These are phyloP conservation scores for Formica selysi DNA, from an alignment of 1,140 invertebrate genomes.

Conservation along the genomic window DNA sequence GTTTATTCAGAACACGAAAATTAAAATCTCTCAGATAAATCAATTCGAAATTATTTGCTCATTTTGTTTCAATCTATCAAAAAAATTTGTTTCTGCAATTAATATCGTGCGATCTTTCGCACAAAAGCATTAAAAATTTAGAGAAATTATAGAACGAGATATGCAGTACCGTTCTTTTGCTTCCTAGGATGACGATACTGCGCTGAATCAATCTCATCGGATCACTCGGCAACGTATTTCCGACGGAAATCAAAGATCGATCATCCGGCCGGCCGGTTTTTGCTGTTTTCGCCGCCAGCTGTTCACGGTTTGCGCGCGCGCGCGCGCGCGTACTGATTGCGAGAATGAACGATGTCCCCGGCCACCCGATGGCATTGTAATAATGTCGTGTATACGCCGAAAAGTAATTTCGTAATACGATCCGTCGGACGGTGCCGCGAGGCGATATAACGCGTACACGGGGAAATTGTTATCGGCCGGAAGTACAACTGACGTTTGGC, in stretches of 20 bases:
- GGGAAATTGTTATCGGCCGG: constrained; percentile 57
- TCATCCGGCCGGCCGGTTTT: constrained; percentile 32
- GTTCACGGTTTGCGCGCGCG: constrained; percentile 7
- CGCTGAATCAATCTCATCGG: constrained; percentile 28
- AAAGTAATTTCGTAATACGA: constrained; percentile 58
- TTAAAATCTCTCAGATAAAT: not conserved
- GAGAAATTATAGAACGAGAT: constrained; percentile 11
- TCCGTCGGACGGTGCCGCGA: not conserved
- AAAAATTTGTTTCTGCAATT: not conserved
- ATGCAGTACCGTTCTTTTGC: not conserved
- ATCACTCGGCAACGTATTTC: constrained; percentile 41
- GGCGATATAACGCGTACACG: constrained; percentile 12
- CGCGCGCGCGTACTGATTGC: constrained; percentile 12
- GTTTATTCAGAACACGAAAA: not conserved
- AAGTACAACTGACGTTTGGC: constrained; percentile 52
- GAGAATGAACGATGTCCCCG: constrained; percentile 40
- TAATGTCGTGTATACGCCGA: constrained; percentile 42
- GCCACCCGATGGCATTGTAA: constrained; percentile 36
- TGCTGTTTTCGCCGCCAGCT: constrained; percentile 30
- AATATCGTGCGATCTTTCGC: not conserved
- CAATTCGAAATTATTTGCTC: constrained; percentile 1
- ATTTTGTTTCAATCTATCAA: not conserved
- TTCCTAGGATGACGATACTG: constrained; percentile 9
- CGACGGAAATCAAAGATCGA: constrained; percentile 50
- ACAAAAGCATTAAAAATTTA: not conserved